These are phyloP conservation scores for Ctenoplectra terminalis DNA, from an alignment of 1,140 invertebrate genomes.

Conservation along the genomic window DNA sequence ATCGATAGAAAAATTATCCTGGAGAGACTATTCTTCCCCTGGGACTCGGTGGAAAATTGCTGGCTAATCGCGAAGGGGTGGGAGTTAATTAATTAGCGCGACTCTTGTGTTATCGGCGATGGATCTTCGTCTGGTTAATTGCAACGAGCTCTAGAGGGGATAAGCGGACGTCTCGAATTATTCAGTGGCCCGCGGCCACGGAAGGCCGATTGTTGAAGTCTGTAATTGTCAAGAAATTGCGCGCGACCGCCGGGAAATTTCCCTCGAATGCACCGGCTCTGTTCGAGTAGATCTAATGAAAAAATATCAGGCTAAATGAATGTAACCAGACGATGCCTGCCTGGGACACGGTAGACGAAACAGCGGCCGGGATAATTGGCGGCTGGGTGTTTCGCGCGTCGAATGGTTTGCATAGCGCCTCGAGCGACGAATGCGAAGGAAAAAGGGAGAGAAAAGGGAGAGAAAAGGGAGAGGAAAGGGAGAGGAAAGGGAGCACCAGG, in stretches of 20 bases:
- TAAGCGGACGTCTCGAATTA: slow-evolving; percentile 25
- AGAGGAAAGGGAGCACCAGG: slow-evolving; percentile 8
- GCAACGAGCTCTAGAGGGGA: neutral
- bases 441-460: neutral
- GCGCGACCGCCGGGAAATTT: slow-evolving; percentile 10
- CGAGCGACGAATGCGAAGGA: neutral
- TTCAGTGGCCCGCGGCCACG: slow-evolving; percentile 22
- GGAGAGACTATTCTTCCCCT: no score
- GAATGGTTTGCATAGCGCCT: slow-evolving; percentile 26
- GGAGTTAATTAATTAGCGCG: slow-evolving; percentile 33
- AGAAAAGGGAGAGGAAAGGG: neutral
- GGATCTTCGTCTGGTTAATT: slow-evolving; percentile 34
- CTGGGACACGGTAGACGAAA: slow-evolving; percentile 62
- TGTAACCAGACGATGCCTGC: slow-evolving; percentile 40
- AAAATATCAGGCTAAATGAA: slow-evolving; percentile 35
- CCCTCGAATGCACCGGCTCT: slow-evolving; percentile 50
- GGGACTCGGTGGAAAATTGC: neutral
- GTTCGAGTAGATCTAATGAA: slow-evolving; percentile 67
- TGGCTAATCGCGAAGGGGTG: neutral
- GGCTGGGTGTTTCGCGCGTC: slow-evolving; percentile 57
- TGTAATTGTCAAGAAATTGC: slow-evolving; percentile 34
- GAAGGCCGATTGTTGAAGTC: slow-evolving; percentile 14
- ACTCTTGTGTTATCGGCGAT: slow-evolving; percentile 18
- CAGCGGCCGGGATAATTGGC: slow-evolving; percentile 77
- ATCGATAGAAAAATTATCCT: neutral